phyloP scores from a whole-genome alignment of 2,797 vertebrate genomes.

The Artibeus lituratus region DNA sequence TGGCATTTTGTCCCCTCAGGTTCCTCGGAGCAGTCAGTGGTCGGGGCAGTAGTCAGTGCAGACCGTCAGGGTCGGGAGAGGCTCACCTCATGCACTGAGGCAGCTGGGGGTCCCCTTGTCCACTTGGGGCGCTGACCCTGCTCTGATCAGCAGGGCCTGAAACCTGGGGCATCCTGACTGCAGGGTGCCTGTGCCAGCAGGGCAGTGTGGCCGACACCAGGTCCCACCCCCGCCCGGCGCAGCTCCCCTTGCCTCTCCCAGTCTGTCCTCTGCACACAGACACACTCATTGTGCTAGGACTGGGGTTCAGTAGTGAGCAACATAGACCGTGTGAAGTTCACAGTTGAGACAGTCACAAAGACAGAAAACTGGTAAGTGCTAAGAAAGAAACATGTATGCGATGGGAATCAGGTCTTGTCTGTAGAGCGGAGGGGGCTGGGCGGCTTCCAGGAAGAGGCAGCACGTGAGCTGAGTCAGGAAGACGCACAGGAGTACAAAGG shows the following conservation, averaged over 20 bases:
- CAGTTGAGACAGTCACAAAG: background rate
- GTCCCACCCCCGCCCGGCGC: background rate
- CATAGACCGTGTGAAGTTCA: background rate
- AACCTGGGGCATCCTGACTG: background rate
- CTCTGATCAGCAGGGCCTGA: background rate
- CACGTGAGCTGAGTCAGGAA: background rate
- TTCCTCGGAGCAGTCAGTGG: background rate
- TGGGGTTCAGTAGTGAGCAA: background rate
- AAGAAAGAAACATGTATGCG: fast-evolving
- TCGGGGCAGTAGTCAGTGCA: background rate
- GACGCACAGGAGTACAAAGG: background rate
- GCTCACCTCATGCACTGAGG: background rate
- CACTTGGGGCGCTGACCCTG: background rate
- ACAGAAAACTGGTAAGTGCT: background rate
- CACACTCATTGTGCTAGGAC: no score
- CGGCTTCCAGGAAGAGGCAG: background rate
- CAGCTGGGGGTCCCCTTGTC: background rate
- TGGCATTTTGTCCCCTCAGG: background rate
- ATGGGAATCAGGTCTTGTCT: background rate
- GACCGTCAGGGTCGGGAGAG: background rate
- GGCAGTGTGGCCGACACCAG: fast-evolving
- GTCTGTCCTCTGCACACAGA: background rate
- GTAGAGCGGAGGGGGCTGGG: background rate
- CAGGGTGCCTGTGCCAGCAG: background rate
- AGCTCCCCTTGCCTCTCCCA: background rate